Evolutionary conservation across 2,113 vertebrate genomes (phyloP).

Genomic region (Tauraco erythrolophus): DNA sequence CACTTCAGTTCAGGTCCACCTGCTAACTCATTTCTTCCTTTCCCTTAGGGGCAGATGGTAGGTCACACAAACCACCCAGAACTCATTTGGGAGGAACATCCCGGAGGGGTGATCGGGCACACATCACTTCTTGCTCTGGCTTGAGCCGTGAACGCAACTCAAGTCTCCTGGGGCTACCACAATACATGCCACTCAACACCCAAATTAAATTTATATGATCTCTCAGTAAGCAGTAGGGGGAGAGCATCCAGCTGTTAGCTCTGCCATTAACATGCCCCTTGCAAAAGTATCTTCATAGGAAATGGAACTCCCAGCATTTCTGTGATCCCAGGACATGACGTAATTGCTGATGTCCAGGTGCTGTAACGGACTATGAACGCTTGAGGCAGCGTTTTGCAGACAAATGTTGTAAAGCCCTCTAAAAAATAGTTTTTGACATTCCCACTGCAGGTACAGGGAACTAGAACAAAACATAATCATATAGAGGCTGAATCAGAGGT

Average conservation of each 20-base stretch:
- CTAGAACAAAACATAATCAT: not conserved
- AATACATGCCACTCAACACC: not conserved
- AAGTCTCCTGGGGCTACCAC: not conserved
- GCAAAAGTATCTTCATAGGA: not conserved
- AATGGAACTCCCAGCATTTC: not conserved
- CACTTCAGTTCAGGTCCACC: not conserved
- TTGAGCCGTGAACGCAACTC: not conserved
- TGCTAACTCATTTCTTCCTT: not conserved
- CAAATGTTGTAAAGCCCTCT: not conserved
- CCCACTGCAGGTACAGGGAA: not conserved
- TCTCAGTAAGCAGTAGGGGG: not conserved
- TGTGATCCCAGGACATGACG: rapidly evolving
- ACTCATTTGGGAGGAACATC: not conserved
- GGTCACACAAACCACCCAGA: not conserved
- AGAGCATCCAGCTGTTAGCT: not conserved
- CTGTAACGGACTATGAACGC: not conserved
- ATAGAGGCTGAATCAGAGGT: not conserved
- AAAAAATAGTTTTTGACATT: not conserved
- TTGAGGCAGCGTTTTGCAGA: not conserved
- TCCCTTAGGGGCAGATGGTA: not conserved
- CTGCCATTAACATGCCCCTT: not conserved
- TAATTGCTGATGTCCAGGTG: not conserved
- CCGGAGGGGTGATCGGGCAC: not conserved
- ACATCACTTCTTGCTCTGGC: not conserved
- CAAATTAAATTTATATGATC: not conserved